Evolutionary conservation across 1,140 invertebrate genomes (phyloP).

Genomic region (Stegodyphus mimosarum): DNA sequence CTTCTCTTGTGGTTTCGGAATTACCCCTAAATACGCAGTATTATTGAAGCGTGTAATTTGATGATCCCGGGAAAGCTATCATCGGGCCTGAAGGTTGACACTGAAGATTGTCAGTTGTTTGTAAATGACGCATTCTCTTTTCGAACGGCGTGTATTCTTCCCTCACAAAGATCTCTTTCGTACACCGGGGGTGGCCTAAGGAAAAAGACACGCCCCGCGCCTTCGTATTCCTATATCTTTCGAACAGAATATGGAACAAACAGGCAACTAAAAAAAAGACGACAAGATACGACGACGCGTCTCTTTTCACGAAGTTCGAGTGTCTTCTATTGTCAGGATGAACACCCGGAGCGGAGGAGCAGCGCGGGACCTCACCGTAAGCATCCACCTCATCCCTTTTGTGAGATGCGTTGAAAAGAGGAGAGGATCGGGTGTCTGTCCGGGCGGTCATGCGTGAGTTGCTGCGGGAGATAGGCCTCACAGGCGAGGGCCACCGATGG

Average conservation of each 20-base stretch:
- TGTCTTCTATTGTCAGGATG: slow-evolving; percentile 4
- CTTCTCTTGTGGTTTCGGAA: not conserved
- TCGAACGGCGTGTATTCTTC: too few relatives aligned
- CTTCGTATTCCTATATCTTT: too few relatives aligned
- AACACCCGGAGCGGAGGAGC: slow-evolving; percentile 23
- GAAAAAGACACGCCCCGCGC: not conserved
- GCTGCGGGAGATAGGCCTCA: not conserved
- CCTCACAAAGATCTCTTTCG: too few relatives aligned
- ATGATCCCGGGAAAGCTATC: slow-evolving; percentile 20
- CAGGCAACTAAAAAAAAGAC: not conserved
- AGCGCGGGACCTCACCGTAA: slow-evolving; percentile 5
- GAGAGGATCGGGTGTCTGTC: slow-evolving; percentile 31
- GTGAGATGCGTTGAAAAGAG: not conserved
- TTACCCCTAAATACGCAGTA: not conserved
- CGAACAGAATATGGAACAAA: too few relatives aligned
- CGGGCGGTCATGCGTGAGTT: slow-evolving; percentile 43
- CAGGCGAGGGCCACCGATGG: not conserved
- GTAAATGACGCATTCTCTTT: slow-evolving; percentile 20
- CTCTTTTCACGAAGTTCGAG: not conserved
- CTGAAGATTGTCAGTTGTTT: slow-evolving; percentile 13
- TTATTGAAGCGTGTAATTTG: slow-evolving; percentile 50
- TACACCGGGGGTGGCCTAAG: not conserved
- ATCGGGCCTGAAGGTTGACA: not conserved
- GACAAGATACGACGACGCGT: not conserved
- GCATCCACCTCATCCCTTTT: slow-evolving; percentile 8